Evolutionary conservation across 1,140 invertebrate genomes (phyloP), one percentile per base, ranked within the genome.

Genomic region (Bombus impatiens): DNA sequence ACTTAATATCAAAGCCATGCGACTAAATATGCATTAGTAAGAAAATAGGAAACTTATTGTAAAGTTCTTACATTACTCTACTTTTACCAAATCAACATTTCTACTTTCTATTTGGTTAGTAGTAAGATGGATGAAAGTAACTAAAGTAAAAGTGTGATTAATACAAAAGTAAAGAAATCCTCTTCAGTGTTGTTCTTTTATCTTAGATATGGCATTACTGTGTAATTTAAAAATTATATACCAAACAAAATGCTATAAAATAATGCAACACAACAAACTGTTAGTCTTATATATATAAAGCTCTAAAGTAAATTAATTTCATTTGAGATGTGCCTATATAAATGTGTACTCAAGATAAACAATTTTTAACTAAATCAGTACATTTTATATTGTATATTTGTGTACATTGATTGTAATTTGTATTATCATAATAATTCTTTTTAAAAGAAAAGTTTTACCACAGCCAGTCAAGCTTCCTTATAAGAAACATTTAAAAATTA

Each of bases 1-100:
- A 57, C 59, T 72, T 77, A 53, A 85, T 83, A 91, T 67, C 28
- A 78, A 92, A 92, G 91, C 86, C 89, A 92, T 92, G 91, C 91
- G 80, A 76, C 74, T 83, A 92, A 80, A 78, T 82, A 85, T 84
- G 82, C 75, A 82, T 90, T 92, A 92, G 78, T 87, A 74, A 68
- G 40, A 78, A 67, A 87, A 70, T 79, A 89, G 40, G 78, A 90
- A 89, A 68, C n/a, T 57, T 47, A n/a, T 84, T 40, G 15, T 72
- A 59, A 59, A 79, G 35, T 68, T 70, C 40, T 72, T 40, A 80
- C 32, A 8, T 35, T 62, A 80, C 32, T 85, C 40, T 80, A 80
- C 25, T 74, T 72, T 80, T 79, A 79, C 40, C 42, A 80, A 74
- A 75, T 83, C 32, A 83, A 83, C 42, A 22, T 53, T 77, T 53